Percentiles rank a stretch among this genome's conserved stretches.
Conservation (phyloP, 1,140 invertebrate species). For the Papilio aristodemus region DNA sequence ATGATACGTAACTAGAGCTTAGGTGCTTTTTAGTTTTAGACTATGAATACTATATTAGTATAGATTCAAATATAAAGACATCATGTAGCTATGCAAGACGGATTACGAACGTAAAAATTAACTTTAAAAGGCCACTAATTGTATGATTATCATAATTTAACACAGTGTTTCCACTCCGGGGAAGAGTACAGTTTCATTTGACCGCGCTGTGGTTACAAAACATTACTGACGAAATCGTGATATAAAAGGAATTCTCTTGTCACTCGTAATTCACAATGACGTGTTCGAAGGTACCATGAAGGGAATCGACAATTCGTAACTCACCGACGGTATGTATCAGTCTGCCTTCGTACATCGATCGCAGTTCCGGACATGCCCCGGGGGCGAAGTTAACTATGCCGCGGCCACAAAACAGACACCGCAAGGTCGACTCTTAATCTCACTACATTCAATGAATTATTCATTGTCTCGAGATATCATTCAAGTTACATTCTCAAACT, state of each 20-base stretch:
- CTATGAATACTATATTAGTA: no score
- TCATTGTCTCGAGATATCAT: conserved; percentile 23
- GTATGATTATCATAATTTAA: no score
- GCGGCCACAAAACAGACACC: conserved; percentile 39
- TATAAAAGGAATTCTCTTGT: not conserved
- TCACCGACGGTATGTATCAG: conserved; percentile 21
- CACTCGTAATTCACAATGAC: conserved; percentile 13
- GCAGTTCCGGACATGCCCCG: conserved; percentile 43
- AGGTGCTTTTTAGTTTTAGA: no score
- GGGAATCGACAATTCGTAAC: conserved; percentile 31
- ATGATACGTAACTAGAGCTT: no score
- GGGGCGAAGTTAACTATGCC: conserved; percentile 48
- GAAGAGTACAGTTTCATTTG: no score
- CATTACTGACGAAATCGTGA: not conserved
- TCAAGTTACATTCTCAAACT: conserved; percentile 2
- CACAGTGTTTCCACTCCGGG: no score
- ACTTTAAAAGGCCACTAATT: no score
- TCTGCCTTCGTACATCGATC: conserved; percentile 41
- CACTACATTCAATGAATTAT: conserved; percentile 39
- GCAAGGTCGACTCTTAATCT: conserved; percentile 43
- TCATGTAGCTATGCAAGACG: no score
- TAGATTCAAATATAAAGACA: no score
- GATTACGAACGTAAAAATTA: no score
- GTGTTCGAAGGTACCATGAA: conserved; percentile 19
- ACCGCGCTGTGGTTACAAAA: no score